Evolutionary conservation across 2,113 vertebrate genomes (phyloP).

Genomic region (Bungarus multicinctus): DNA sequence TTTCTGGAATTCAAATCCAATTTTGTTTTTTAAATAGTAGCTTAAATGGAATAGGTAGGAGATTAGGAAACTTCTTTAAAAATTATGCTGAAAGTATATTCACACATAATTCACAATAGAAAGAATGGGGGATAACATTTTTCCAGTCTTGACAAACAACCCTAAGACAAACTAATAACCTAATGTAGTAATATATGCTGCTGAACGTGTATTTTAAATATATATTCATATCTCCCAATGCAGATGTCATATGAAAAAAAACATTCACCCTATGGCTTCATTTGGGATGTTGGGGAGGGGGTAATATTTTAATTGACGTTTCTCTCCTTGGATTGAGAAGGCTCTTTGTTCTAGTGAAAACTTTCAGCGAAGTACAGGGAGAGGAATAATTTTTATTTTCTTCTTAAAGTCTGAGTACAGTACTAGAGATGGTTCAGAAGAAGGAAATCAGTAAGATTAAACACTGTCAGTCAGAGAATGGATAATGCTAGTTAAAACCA

Average conservation of each 20-base stretch:
- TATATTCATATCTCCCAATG: neutral
- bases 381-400: neutral
- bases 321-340: neutral
- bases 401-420: neutral
- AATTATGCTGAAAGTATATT: neutral
- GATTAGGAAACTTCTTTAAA: neutral
- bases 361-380: neutral
- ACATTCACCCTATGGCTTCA: neutral
- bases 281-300: neutral
- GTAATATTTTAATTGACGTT: neutral
- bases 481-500: neutral
- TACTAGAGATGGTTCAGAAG: too few species aligned
- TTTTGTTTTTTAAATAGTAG: neutral
- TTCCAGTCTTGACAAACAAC: neutral
- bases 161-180: neutral
- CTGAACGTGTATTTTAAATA: neutral
- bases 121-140: neutral
- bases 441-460: neutral
- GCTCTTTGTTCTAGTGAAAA: too few species aligned
- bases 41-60: neutral
- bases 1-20: slow-evolving; percentile 11
- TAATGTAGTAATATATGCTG: neutral
- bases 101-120: neutral
- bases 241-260: neutral
- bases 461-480: neutral